Percentiles rank a stretch among this genome's conserved stretches.
phyloP scores from a whole-genome alignment of 2,888 invertebrate genomes.

The Melanotus villosus region DNA sequence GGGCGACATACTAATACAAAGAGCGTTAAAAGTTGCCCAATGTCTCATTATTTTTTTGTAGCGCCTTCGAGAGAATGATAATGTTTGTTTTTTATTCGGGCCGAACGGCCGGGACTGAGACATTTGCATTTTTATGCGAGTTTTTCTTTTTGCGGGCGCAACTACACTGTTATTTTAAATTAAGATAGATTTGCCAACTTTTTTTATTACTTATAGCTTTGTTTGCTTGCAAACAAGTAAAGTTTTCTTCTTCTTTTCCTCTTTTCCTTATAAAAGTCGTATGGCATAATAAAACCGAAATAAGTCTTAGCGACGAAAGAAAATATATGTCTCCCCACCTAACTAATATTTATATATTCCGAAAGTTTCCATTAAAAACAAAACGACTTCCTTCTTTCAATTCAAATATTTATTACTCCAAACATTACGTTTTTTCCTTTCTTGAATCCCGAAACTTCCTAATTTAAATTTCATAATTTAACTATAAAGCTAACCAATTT shows the following conservation, averaged over 20 bases:
- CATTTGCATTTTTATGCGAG: conserved; percentile 65
- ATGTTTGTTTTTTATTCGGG: conserved; percentile 63
- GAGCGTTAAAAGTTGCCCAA: conserved; percentile 62
- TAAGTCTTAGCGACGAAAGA: conserved; percentile 27
- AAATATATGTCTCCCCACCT: conserved; percentile 5
- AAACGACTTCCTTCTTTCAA: neutral
- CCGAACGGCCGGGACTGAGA: conserved; percentile 56
- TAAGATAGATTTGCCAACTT: conserved; percentile 60
- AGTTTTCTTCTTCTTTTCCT: conserved; percentile 31
- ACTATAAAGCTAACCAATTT: too few species aligned
- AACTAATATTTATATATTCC: conserved; percentile 32
- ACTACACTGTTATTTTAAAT: conserved; percentile 62
- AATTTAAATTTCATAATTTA: too few species aligned
- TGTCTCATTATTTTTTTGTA: conserved; percentile 64
- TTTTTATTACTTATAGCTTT: conserved; percentile 58
- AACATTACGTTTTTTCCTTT: too few species aligned
- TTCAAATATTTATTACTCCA: too few species aligned
- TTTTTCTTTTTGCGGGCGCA: conserved; percentile 61
- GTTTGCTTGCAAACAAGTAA: conserved; percentile 46
- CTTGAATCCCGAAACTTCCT: too few species aligned
- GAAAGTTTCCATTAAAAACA: neutral
- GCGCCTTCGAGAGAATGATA: conserved; percentile 63
- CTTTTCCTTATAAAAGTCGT: conserved; percentile 23
- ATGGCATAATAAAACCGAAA: conserved; percentile 28
- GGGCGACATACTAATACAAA: conserved; percentile 57